Evolutionary conservation across 1,140 invertebrate species (phyloP), one percentile per base, ranked within the genome.

Genomic region (Zophobas atratus): DNA sequence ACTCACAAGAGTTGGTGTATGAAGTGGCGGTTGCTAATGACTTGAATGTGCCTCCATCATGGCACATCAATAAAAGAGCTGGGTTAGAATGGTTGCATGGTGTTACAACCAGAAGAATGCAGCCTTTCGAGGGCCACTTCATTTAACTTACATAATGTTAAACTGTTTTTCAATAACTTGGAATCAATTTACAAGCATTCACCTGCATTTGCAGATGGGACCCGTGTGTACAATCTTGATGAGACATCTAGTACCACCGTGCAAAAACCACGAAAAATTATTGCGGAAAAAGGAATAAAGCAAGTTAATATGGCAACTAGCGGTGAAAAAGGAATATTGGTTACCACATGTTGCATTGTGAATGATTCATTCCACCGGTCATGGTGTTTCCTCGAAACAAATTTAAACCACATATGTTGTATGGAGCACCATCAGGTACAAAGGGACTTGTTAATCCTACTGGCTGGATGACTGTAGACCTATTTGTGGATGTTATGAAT

Each of bases 321-420:
- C 20, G 49, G 49, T 2, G 49, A 51, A 51, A 5, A 0, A n/a
- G 43, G 43, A 46, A 46, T 46, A 46, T 46, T 46, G 8, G 20
- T 51, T 51, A 20, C 43, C 6, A 51, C 49, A 2, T 51, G 49
- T 20, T 51, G 49, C n/a, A 51, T 51, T n/a, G 20, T 51, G 20
- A 51, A 20, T 51, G 49, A 0, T 20, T n/a, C 3, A 46, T 70
- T 36, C 49, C 71, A 48, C 71, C 71, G 1, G 41, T 36, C 34
- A 74, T 74, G 70, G 70, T 72, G 39, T 72, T 72, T 35, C 70
- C 70, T 4, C 48, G 70, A 20, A 72, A 72, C 34, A 5, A 72
- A 53, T 72, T 1, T 48, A 49, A 72, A 49, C 5, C 1, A 49
- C 33, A 20, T 34, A 72, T 72, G 70, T 6, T 72, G 8, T 1